These are phyloP conservation scores for Oreochromis niloticus DNA, from an alignment of 2,113 vertebrate species.

Conservation along the genomic window DNA sequence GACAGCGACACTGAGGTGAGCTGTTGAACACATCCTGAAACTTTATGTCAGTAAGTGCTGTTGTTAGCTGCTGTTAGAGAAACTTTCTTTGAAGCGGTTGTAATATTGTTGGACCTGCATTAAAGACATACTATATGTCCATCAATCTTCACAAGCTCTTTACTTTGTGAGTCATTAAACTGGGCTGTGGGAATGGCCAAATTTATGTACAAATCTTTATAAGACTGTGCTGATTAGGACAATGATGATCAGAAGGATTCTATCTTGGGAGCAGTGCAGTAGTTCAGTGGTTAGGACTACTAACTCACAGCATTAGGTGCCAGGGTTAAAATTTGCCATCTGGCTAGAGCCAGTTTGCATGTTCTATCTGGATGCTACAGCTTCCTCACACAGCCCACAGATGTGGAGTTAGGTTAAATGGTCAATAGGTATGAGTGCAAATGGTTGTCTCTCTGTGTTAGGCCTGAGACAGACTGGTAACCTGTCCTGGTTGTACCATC, in stretches of 20 bases:
- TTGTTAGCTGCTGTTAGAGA: not conserved
- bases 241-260: not conserved
- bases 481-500: not conserved
- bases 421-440: not conserved
- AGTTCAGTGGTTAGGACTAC: too few species aligned
- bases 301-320: too few species aligned
- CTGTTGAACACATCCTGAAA: not conserved
- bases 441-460: not conserved
- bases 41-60: not conserved
- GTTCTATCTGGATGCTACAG: accelerated
- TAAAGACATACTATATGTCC: not conserved
- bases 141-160: not conserved
- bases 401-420: not conserved
- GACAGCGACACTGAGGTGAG: not conserved
- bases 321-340: too few species aligned
- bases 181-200: not conserved
- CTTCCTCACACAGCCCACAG: not conserved
- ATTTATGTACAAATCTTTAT: not conserved
- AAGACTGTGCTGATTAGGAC: not conserved
- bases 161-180: not conserved
- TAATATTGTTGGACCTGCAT: not conserved
- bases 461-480: not conserved
- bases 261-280: accelerated
- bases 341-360: not conserved
- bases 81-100: not conserved